Conservation (phyloP, 2,888 invertebrate genomes). For the Drosophila buzzatii region DNA sequence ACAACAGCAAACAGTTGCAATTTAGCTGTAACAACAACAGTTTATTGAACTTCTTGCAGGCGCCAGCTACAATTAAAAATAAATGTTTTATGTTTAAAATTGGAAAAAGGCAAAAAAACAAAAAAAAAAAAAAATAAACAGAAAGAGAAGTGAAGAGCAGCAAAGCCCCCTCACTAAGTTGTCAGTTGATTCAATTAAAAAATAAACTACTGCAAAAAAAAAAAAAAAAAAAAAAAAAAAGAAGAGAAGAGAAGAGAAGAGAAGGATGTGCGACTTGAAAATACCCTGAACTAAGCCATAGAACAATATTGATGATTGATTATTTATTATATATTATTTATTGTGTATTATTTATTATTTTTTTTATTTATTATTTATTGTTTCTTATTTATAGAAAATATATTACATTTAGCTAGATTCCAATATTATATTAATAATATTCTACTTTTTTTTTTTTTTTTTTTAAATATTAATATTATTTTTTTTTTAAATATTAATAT, state of each 20-base stretch:
- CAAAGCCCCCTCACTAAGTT: conserved; percentile 44
- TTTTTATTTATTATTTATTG: too few relatives aligned
- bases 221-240: neutral
- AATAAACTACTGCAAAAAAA: conserved; percentile 16
- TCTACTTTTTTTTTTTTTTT: neutral
- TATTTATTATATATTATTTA: too few relatives aligned
- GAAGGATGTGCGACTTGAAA: neutral
- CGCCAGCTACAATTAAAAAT: conserved; percentile 76
- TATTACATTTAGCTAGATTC: too few relatives aligned
- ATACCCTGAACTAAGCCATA: neutral
- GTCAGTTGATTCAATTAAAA: conserved; percentile 75
- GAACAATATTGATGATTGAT: too few relatives aligned
- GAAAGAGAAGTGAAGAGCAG: conserved; percentile 6
- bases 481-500: neutral
- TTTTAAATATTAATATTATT: neutral
- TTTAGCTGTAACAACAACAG: conserved; percentile 53
- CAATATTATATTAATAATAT: neutral
- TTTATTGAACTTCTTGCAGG: conserved; percentile 73
- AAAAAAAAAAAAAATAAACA: neutral
- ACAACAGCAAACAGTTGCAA: conserved; percentile 44
- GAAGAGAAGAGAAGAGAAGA: too few relatives aligned
- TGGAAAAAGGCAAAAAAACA: conserved; percentile 10
- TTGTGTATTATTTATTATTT: too few relatives aligned
- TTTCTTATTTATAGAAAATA: too few relatives aligned
- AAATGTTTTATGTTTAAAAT: conserved; percentile 63